phyloP scores from a whole-genome alignment of 2,888 invertebrate genomes.

The Octonoba sinensis region DNA sequence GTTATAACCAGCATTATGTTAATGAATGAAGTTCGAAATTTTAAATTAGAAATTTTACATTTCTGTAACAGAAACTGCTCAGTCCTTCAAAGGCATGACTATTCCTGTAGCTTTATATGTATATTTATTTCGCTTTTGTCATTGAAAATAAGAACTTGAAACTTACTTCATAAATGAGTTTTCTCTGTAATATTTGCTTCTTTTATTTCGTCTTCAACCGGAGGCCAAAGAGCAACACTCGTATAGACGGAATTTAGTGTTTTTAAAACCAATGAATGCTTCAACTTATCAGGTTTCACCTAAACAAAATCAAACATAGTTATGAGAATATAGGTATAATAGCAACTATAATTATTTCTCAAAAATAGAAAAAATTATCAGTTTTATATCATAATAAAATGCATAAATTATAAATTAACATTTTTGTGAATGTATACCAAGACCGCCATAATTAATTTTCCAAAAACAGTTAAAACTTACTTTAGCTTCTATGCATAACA shows the following conservation, averaged over 20 bases:
- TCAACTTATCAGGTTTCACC: conserved; percentile 40
- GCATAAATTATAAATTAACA: no score
- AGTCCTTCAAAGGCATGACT: no score
- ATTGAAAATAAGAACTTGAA: no score
- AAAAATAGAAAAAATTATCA: background rate
- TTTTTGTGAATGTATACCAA: no score
- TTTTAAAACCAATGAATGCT: conserved; percentile 37
- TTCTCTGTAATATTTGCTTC: conserved; percentile 24
- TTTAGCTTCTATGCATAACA: conserved; percentile 38
- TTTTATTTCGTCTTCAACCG: conserved; percentile 44
- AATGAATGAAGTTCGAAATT: no score
- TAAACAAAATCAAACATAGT: conserved; percentile 4
- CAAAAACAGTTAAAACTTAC: conserved; percentile 6
- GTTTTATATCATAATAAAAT: no score
- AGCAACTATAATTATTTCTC: background rate
- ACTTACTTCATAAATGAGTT: conserved; percentile 43
- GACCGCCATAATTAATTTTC: background rate
- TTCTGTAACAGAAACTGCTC: no score
- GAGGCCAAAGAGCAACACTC: conserved; percentile 56
- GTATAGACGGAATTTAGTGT: conserved; percentile 53
- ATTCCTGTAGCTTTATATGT: no score
- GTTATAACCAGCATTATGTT: no score
- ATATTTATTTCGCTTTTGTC: no score
- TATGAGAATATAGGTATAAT: background rate
- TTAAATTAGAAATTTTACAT: no score